Percentiles rank a stretch among this genome's conserved stretches.
phyloP scores from a whole-genome alignment of 2,113 vertebrate genomes.

The Eurypyga helias region DNA sequence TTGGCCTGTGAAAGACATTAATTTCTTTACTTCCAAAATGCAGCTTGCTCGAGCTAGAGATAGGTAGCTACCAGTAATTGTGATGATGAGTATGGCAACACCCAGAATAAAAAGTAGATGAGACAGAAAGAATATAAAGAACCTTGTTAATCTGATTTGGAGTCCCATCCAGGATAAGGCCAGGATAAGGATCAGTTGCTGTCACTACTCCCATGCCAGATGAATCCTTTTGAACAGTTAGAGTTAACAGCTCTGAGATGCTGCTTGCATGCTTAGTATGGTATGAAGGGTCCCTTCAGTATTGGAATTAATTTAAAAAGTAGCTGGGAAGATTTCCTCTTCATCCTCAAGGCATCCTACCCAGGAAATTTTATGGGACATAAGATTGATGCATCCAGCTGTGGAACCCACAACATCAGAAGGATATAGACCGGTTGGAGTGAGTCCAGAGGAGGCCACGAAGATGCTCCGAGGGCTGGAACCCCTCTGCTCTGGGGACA shows the following conservation, averaged over 20 bases:
- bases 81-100: background rate
- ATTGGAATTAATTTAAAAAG: background rate
- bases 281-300: background rate
- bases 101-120: background rate
- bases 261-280: background rate
- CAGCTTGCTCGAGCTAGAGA: background rate
- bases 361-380: background rate
- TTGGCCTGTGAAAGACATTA: background rate
- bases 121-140: background rate
- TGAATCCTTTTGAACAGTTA: background rate
- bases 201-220: fast-evolving
- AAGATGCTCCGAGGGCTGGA: too few relatives aligned
- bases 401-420: too few relatives aligned
- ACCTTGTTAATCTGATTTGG: background rate
- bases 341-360: background rate
- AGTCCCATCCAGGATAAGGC: background rate
- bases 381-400: background rate
- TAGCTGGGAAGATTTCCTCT: background rate
- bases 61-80: background rate
- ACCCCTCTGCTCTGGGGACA: too few relatives aligned
- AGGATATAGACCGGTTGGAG: too few relatives aligned
- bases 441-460: too few relatives aligned
- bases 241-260: background rate
- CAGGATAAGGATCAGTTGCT: background rate
- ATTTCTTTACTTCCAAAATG: background rate